Base-by-base conservation (phyloP, 1,140 invertebrate species). In the Centruroides vittatus region DNA sequence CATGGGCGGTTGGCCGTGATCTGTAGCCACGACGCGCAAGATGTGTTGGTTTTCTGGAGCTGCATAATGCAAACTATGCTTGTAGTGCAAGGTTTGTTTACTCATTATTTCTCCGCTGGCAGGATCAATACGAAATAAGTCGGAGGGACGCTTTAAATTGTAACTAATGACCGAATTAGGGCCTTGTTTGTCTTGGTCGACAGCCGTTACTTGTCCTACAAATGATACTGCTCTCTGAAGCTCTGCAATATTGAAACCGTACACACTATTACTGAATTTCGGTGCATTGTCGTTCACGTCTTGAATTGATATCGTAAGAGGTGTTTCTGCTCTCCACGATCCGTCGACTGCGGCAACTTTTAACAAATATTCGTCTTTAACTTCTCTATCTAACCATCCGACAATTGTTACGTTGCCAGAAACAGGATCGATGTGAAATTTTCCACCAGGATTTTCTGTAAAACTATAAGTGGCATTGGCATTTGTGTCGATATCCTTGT, bases 251-350 rank as follows among this genome's bases (percentile, higher is more conserved):
- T 93, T 88, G 69, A 94, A 93, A 68, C 84, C 85, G 69, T 95
- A 95, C 63, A 81, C 85, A 1, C 84, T 84, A 68, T 88, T 81
- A 66, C 91, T 88, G 70, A 94, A 96, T 73, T 89, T 86, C 0
- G 93, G 93, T 0, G 89, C 82, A 72, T 94, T 94, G 71, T 96
- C 93, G 73, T 96, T 96, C 67, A 92, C 87, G 76, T 96, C 93
- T 73, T 93, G 89, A 59, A 96, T 89, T 3, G 89, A 91, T 35
- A 96, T 89, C 1, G 90, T 93, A 0, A 95, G 72, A 0, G 89
- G 84, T 3, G 91, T 94, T 73, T 90, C 88, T 1, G 86, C 80
- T 62, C 83, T 79, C 91, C 91, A 94, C 5, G 89, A 86, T 0
- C 89, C 89, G 74, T 95, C 91, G 1, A 84, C 84, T 3, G 86